phyloP scores from a whole-genome alignment of 2,888 invertebrate species.

The Limnephilus lunatus region DNA sequence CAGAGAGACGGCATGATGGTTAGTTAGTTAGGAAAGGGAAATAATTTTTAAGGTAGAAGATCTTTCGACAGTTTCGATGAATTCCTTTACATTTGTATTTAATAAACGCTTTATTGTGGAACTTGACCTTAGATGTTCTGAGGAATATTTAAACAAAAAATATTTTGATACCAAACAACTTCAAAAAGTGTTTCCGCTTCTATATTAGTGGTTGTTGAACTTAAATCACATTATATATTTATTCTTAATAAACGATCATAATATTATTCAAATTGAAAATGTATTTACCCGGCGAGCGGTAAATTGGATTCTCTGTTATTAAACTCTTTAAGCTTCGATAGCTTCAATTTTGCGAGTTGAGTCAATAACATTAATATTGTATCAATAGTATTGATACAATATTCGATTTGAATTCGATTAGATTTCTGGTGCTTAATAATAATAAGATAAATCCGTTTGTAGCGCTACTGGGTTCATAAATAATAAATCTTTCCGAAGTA shows the following conservation, averaged over 20 bases:
- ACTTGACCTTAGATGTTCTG: neutral
- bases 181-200: neutral
- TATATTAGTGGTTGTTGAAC: too few relatives aligned
- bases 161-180: neutral
- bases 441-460: neutral
- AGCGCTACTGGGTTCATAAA: neutral
- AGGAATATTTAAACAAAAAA: neutral
- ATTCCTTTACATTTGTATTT: neutral
- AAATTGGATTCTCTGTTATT: neutral
- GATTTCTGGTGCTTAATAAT: neutral
- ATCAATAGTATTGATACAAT: neutral
- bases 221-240: neutral
- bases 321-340: neutral
- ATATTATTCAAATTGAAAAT: neutral
- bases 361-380: neutral
- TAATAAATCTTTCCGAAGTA: neutral
- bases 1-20: too few relatives aligned
- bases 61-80: neutral
- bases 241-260: neutral
- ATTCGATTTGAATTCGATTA: neutral
- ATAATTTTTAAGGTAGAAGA: too few relatives aligned
- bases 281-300: neutral
- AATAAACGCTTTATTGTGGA: neutral
- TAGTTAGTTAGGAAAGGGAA: too few relatives aligned
- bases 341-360: neutral